Evolutionary conservation across 2,113 vertebrate species (phyloP).

Genomic region (Aepyceros melampus): DNA sequence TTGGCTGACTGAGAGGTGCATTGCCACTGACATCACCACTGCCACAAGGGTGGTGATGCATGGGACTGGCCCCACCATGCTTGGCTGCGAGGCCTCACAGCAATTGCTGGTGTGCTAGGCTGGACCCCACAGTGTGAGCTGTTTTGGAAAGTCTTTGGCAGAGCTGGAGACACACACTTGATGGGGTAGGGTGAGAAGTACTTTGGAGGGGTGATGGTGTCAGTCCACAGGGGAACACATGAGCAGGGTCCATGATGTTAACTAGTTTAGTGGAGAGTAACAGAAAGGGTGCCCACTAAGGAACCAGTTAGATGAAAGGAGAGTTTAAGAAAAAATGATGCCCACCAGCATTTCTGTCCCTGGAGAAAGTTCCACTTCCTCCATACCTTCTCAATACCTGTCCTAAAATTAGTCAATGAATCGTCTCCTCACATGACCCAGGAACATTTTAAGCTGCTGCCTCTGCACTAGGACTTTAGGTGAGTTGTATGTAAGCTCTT

Average conservation of each 20-base stretch:
- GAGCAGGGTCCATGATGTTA: neutral
- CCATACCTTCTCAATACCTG: neutral
- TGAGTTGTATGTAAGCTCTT: neutral
- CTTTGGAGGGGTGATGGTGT: neutral
- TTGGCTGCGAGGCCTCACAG: neutral
- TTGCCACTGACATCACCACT: no score
- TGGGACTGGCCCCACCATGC: neutral
- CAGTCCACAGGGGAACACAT: neutral
- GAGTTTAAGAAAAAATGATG: neutral
- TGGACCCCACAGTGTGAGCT: neutral
- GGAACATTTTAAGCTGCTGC: neutral
- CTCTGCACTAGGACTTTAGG: neutral
- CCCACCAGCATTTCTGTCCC: neutral
- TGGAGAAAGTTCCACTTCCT: neutral
- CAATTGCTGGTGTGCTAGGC: neutral
- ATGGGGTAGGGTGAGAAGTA: neutral
- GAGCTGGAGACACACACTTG: neutral
- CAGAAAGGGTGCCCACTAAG: neutral
- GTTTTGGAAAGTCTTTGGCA: neutral
- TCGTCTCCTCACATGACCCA: neutral
- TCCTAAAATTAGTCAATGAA: neutral
- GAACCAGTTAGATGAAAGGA: neutral
- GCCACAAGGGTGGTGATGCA: rapidly evolving
- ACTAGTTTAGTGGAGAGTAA: neutral
- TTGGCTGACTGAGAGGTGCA: neutral